Conservation (phyloP, 1,140 invertebrate species). For the Lepidurus apus region DNA sequence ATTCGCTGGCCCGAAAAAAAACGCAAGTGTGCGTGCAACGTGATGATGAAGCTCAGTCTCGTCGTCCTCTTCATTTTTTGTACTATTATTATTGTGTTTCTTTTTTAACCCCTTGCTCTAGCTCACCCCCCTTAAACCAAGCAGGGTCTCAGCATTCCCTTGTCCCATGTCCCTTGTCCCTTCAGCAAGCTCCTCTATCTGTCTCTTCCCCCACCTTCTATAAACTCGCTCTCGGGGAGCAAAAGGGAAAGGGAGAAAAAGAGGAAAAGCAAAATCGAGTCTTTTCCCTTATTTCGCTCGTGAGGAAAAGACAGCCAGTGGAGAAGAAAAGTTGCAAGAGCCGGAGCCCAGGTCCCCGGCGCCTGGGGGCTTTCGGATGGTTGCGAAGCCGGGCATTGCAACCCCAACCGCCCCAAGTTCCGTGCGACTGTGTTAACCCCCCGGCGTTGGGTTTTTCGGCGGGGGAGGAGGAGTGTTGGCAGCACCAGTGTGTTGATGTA, state of each 20-base stretch:
- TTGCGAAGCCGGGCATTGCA: not conserved
- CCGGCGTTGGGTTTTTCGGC: not conserved
- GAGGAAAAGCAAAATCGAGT: not conserved
- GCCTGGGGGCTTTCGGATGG: not conserved
- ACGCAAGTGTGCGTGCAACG: not conserved
- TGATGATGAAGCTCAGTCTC: not conserved
- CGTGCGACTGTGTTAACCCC: not conserved
- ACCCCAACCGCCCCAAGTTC: not conserved
- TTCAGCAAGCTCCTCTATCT: not conserved
- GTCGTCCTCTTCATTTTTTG: too few species aligned
- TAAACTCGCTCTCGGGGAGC: not conserved
- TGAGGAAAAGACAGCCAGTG: not conserved
- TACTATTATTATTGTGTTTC: not conserved
- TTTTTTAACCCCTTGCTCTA: not conserved
- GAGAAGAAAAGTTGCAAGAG: not conserved
- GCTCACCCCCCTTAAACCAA: not conserved
- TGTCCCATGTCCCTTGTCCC: not conserved
- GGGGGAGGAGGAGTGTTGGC: not conserved
- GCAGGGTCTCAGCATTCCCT: too few species aligned
- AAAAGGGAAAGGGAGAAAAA: not conserved
- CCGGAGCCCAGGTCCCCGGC: not conserved
- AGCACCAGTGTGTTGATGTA: conserved; percentile 18
- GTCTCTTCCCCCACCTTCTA: not conserved
- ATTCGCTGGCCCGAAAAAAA: not conserved
- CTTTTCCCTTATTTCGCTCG: not conserved